Base-by-base conservation (phyloP, 1,140 invertebrate species). In the Ganaspis sp. region DNA sequence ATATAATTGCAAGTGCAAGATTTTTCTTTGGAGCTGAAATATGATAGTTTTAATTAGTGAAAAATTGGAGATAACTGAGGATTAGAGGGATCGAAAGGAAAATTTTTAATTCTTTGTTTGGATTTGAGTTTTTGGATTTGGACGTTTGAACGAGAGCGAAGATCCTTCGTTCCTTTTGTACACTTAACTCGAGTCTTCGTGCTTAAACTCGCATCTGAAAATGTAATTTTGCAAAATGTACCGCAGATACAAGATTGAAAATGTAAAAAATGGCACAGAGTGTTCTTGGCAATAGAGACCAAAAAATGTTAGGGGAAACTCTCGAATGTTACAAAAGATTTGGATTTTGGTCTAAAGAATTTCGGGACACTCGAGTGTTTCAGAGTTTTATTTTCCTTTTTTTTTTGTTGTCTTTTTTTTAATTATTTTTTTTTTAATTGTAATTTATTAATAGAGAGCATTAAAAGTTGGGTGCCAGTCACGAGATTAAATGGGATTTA, bases 391-490 rank as follows among this genome's bases (percentile, higher is more conserved):
- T 49, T 17, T n/a, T n/a, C 8, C 45, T 49, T 17, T 49, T 17
- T 49, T 15, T 49, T 49, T 49, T 49, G n/a, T n/a, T 17, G 8
- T 49, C 15, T 49, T 8, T 19, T 49, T 49, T 49, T 49, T 49
- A 8, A 49, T 17, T 49, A n/a, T 49, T 49, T 17, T 49, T 49
- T 49, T 49, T n/a, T 49, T 8, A n/a, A n/a, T 34, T 34, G 29
- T 34, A 34, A 3, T 34, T 34, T 34, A 34, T 34, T 34, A 34
- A 34, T 17, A 17, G 45, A 49, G 45, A 49, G n/a, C 45, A 49
- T n/a, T 17, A 77, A 81, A 85, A 79, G 76, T 86, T 73, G 81
- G 82, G 82, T 84, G 82, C 81, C 83, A 86, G 86, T 82, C 85
- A 82, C 81, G 83, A 82, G 76, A 83, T 81, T 86, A 84, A 78